These are phyloP conservation scores for Ischnus inquisitorius DNA, from an alignment of 2,888 invertebrate genomes.

Conservation along the genomic window DNA sequence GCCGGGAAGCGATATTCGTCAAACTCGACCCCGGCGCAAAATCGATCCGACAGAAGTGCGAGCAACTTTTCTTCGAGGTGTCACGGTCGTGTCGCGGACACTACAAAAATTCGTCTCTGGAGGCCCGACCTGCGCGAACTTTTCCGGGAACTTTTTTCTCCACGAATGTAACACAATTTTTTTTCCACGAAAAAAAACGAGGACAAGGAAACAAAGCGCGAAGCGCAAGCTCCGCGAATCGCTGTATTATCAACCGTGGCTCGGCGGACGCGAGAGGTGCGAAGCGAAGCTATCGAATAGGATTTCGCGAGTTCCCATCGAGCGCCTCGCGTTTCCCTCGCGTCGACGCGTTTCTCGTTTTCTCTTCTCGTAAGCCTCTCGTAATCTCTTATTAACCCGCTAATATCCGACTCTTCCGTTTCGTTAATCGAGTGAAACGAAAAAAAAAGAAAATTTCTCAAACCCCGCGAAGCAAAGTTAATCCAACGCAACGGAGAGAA, in stretches of 20 bases:
- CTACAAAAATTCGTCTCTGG: neutral
- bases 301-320: neutral
- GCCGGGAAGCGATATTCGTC: no score
- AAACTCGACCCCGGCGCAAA: no score
- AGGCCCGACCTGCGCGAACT: no score
- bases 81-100: no score
- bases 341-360: neutral
- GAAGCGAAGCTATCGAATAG: slow-evolving; percentile 4
- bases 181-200: neutral
- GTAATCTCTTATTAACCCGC: neutral
- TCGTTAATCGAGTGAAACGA: neutral
- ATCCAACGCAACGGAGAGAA: neutral
- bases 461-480: neutral
- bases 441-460: neutral
- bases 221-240: neutral
- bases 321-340: neutral
- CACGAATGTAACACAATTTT: no score
- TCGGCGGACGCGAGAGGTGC: neutral
- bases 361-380: neutral
- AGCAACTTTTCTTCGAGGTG: no score
- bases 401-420: neutral
- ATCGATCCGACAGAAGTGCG: no score
- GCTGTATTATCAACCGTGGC: neutral
- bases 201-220: neutral
- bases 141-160: no score